Percentiles rank a stretch among this genome's conserved stretches.
phyloP scores from a whole-genome alignment of 1,140 invertebrate species.

The Bilobella aurantiaca region DNA sequence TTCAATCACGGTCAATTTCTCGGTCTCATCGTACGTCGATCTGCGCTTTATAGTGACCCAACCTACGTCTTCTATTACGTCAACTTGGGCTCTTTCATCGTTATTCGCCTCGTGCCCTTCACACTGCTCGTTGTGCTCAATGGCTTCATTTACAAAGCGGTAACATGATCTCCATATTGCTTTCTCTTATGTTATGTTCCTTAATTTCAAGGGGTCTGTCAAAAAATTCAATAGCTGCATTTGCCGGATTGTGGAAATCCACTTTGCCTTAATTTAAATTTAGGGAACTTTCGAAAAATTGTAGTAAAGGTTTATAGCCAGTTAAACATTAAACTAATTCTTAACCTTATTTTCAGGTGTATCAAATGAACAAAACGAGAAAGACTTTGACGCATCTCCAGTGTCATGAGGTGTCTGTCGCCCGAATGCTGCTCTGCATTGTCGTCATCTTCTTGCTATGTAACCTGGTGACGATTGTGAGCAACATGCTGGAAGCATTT shows the following conservation, averaged over 20 bases:
- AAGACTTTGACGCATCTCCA: constrained; percentile 66
- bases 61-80: constrained; percentile 76
- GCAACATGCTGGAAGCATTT: constrained; percentile 76
- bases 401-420: constrained; percentile 71
- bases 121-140: constrained; percentile 72
- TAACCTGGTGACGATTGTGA: constrained; percentile 76
- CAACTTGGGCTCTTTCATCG: constrained; percentile 78
- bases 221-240: too few species aligned
- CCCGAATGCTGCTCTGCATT: constrained; percentile 87
- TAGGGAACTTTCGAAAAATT: too few species aligned
- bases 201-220: too few species aligned
- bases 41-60: constrained; percentile 40
- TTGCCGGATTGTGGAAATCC: too few species aligned
- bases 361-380: constrained; percentile 66
- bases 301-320: neutral
- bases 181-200: neutral
- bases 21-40: neutral
- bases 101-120: constrained; percentile 84
- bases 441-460: constrained; percentile 86
- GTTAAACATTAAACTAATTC: neutral
- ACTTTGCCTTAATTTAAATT: too few species aligned
- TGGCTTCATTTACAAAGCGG: constrained; percentile 68
- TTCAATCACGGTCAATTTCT: neutral
- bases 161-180: constrained; percentile 36
- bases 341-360: constrained; percentile 49